A percentile compares a stretch with the other conserved stretches of the same genome.
These are phyloP conservation scores for Drosophila infuscata DNA, from an alignment of 2,888 invertebrate species.

Conservation along the genomic window DNA sequence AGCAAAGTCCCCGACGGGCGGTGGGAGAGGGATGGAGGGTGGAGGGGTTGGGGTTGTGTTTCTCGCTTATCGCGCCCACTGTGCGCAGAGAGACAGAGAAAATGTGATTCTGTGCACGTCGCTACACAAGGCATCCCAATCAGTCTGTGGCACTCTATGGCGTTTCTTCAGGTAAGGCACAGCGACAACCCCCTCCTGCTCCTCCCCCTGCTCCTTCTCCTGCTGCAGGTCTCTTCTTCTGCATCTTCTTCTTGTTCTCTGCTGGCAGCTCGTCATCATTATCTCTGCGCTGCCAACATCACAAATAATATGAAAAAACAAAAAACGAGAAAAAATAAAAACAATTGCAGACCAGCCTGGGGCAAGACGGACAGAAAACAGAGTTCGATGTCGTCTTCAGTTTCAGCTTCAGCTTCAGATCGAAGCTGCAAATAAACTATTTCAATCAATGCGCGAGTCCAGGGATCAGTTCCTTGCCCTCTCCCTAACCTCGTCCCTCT, in stretches of 20 bases:
- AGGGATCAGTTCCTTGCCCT: constrained; percentile 41
- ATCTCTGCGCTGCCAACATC: constrained; percentile 78
- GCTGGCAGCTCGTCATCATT: constrained; percentile 78
- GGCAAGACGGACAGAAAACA: constrained; percentile 19
- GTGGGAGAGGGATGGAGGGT: too few species aligned
- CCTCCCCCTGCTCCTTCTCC: not conserved
- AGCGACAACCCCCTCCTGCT: constrained; percentile 13
- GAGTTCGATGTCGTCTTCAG: constrained; percentile 20
- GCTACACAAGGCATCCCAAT: constrained; percentile 80
- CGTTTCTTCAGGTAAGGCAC: constrained; percentile 72
- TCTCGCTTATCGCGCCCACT: constrained; percentile 79
- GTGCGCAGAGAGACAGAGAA: constrained; percentile 57
- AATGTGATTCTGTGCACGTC: constrained; percentile 82
- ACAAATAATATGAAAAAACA: constrained; percentile 76
- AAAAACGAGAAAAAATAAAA: constrained; percentile 34
- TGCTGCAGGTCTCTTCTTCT: too few species aligned
- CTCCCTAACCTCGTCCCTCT: not conserved
- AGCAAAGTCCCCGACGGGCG: constrained; percentile 43
- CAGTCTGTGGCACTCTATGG: constrained; percentile 76
- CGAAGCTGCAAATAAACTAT: constrained; percentile 77
- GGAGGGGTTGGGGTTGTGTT: not conserved
- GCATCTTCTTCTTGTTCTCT: constrained; percentile 23
- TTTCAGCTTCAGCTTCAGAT: constrained; percentile 42
- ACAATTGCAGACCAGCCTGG: constrained; percentile 36
- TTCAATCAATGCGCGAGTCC: constrained; percentile 74